Evolutionary conservation across 2,888 invertebrate genomes (phyloP).

Genomic region (Tanypteryx hageni): DNA sequence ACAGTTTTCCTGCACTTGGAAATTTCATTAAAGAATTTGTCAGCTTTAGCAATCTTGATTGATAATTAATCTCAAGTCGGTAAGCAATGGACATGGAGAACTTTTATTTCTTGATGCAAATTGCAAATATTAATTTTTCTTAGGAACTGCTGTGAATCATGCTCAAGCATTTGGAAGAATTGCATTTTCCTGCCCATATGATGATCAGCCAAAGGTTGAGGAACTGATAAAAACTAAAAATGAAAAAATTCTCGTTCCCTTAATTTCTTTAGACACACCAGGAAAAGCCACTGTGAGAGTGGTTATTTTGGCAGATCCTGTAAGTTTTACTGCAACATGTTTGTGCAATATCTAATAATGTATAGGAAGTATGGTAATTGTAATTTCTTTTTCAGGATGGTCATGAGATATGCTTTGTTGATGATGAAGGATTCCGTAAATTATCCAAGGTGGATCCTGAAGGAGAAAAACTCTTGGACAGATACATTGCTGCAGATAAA

Average conservation of each 20-base stretch:
- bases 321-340: slow-evolving; percentile 71
- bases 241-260: slow-evolving; percentile 89
- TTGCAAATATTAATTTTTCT: slow-evolving; percentile 64
- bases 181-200: slow-evolving; percentile 92
- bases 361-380: not conserved
- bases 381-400: slow-evolving; percentile 81
- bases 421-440: slow-evolving; percentile 94
- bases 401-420: slow-evolving; percentile 99
- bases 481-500: slow-evolving; percentile 84
- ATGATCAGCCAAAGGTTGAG: slow-evolving; percentile 87
- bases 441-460: slow-evolving; percentile 91
- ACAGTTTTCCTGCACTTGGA: not conserved
- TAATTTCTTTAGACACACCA: slow-evolving; percentile 96
- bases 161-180: slow-evolving; percentile 96
- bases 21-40: not conserved
- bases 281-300: slow-evolving; percentile 98
- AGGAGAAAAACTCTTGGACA: slow-evolving; percentile 87
- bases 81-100: not conserved
- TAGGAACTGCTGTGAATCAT: slow-evolving; percentile 84
- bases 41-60: not conserved
- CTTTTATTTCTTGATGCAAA: not conserved
- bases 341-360: not conserved
- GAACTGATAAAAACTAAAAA: slow-evolving; percentile 83
- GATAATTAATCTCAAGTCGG: not conserved
- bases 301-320: slow-evolving; percentile 96